These are phyloP conservation scores for Leucoma salicis DNA, from an alignment of 2,888 invertebrate species.

Conservation along the genomic window DNA sequence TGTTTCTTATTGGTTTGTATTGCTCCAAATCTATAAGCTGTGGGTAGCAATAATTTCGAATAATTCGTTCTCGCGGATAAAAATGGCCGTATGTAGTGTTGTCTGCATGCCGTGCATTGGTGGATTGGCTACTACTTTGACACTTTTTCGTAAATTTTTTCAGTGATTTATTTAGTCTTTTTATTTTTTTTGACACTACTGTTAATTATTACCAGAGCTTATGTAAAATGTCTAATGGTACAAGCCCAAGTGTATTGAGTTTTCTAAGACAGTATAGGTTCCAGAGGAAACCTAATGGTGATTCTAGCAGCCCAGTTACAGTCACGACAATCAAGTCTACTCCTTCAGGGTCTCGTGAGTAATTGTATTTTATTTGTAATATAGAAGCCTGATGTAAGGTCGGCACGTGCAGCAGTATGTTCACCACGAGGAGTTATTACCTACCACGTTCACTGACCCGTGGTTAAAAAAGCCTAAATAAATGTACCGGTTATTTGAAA, in stretches of 20 bases:
- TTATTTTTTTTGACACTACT: constrained; percentile 31
- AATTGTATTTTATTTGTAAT: constrained; percentile 17
- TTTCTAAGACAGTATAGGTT: constrained; percentile 86
- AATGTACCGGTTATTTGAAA: constrained; percentile 26
- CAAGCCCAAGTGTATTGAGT: constrained; percentile 83
- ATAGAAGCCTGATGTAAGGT: constrained; percentile 11
- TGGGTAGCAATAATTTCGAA: constrained; percentile 6
- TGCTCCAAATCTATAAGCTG: constrained; percentile 32
- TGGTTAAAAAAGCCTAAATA: constrained; percentile 41
- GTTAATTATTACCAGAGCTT: constrained; percentile 14
- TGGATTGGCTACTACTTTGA: no score
- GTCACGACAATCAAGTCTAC: constrained; percentile 59
- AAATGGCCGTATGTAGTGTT: constrained; percentile 79
- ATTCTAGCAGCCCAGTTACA: constrained; percentile 55
- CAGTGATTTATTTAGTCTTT: constrained; percentile 35
- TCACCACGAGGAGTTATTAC: constrained; percentile 39
- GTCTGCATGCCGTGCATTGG: constrained; percentile 56
- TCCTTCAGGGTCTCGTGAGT: constrained; percentile 70
- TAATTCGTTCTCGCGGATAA: constrained; percentile 70
- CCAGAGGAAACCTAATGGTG: constrained; percentile 82
- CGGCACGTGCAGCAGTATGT: constrained; percentile 43
- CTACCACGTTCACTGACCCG: constrained; percentile 45
- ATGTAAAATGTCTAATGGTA: constrained; percentile 69
- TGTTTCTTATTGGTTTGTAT: constrained; percentile 35
- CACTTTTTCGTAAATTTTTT: constrained; percentile 49